These are phyloP conservation scores for Panurus biarmicus DNA, from an alignment of 2,113 vertebrate genomes.

Conservation along the genomic window DNA sequence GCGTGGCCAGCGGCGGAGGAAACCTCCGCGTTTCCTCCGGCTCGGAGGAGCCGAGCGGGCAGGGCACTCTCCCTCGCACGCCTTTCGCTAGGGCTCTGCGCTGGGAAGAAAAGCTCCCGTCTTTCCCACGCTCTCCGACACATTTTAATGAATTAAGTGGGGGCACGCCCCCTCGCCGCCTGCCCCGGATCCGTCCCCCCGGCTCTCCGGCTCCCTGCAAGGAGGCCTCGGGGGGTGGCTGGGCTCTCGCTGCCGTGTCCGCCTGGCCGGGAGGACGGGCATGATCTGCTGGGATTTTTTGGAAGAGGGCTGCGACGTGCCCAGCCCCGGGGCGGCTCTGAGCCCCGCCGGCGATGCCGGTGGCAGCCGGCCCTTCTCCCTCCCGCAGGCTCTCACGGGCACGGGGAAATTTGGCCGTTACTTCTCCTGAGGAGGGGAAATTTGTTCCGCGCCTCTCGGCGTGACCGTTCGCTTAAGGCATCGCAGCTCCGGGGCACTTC, in stretches of 20 bases:
- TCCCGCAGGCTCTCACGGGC: not conserved
- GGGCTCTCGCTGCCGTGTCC: not conserved
- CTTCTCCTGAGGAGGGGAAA: not conserved
- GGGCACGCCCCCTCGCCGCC: constrained; percentile 78
- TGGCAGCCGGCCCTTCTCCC: not conserved
- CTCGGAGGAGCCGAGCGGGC: constrained; percentile 69
- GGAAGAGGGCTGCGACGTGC: not conserved
- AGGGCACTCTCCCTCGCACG: constrained; percentile 70
- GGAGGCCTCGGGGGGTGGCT: constrained; percentile 50
- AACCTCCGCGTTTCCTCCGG: not conserved
- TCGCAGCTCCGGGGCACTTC: not conserved
- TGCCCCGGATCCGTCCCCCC: constrained; percentile 47
- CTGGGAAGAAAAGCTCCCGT: constrained; percentile 98
- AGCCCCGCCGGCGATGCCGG: not conserved
- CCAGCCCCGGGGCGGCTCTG: not conserved
- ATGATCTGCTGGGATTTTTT: not conserved
- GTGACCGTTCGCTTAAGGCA: not conserved
- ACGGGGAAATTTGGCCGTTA: not conserved
- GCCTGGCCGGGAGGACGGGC: not conserved
- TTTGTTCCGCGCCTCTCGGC: not conserved
- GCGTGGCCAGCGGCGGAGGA: not conserved
- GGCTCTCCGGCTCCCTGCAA: constrained; percentile 16
- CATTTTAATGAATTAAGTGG: constrained; percentile 93
- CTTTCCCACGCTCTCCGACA: constrained; percentile 99
- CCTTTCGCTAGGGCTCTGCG: constrained; percentile 74